Conservation (phyloP, 2,888 invertebrate species). For the Brachypterus glaber region DNA sequence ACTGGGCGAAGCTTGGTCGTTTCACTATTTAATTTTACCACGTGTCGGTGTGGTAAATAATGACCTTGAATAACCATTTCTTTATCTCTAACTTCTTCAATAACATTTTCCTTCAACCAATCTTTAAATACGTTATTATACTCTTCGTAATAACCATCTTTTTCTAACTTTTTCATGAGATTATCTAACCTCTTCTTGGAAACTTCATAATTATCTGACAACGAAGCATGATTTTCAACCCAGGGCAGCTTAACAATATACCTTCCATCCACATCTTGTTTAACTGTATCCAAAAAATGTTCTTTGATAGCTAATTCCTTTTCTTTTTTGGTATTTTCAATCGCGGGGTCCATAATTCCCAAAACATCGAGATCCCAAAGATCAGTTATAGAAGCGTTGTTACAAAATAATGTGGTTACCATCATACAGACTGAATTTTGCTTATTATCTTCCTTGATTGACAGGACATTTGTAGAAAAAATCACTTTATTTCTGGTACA, state of each 20-base stretch:
- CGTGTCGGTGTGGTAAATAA: slow-evolving; percentile 21
- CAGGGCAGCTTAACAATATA: slow-evolving; percentile 19
- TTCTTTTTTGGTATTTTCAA: slow-evolving; percentile 6
- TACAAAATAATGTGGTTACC: slow-evolving; percentile 4
- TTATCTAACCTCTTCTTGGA: too few relatives aligned
- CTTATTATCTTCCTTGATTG: too few relatives aligned
- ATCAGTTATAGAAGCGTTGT: slow-evolving; percentile 5
- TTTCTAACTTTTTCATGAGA: too few relatives aligned
- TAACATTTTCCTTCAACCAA: slow-evolving; percentile 14
- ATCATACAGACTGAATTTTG: too few relatives aligned
- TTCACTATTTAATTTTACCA: too few relatives aligned
- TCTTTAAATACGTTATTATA: slow-evolving; percentile 15
- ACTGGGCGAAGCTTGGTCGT: slow-evolving; percentile 22
- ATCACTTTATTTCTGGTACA: too few relatives aligned
- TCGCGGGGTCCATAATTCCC: slow-evolving; percentile 12
- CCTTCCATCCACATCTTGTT: slow-evolving; percentile 10
- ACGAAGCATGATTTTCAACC: slow-evolving; percentile 14
- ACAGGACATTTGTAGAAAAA: too few relatives aligned
- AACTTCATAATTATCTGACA: slow-evolving; percentile 12
- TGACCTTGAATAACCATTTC: too few relatives aligned
- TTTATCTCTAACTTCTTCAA: slow-evolving; percentile 12
- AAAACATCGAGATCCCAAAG: too few relatives aligned
- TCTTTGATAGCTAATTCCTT: slow-evolving; percentile 9
- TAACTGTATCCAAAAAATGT: slow-evolving; percentile 15
- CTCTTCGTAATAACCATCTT: too few relatives aligned